A percentile compares a stretch with the other conserved stretches of the same genome.
Conservation (phyloP, 2,113 vertebrate species). For the Drymodes brunneopygia region DNA sequence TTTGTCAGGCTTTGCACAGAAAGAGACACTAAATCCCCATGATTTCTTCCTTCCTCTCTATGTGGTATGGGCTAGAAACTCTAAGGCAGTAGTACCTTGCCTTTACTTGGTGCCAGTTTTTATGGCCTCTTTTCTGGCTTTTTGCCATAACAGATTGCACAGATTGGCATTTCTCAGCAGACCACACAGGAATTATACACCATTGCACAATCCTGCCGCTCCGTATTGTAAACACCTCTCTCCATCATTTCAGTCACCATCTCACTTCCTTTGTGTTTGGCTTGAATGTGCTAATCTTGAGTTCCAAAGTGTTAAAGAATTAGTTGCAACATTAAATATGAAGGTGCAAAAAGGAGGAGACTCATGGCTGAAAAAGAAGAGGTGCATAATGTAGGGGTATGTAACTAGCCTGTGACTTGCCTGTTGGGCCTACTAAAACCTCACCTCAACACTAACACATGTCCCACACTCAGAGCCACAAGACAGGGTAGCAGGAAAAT, state of each 20-base stretch:
- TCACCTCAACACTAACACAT: neutral
- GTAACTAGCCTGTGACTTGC: neutral
- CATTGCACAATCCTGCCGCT: neutral
- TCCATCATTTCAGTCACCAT: neutral
- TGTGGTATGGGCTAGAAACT: neutral
- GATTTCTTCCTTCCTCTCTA: neutral
- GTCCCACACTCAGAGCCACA: neutral
- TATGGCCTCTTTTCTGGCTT: neutral
- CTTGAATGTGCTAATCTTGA: neutral
- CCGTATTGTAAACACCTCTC: neutral
- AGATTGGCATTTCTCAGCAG: neutral
- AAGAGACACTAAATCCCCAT: neutral
- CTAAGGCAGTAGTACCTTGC: neutral
- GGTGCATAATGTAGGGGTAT: no score
- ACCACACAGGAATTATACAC: neutral
- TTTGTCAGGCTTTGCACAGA: neutral
- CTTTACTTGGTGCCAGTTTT: neutral
- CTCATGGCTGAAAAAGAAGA: neutral
- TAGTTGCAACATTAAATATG: neutral
- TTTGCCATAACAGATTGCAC: neutral
- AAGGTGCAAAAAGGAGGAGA: neutral
- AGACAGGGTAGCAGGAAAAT: neutral
- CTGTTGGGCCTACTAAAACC: neutral
- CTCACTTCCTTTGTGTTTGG: neutral
- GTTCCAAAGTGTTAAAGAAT: neutral